phyloP scores from a whole-genome alignment of 2,797 vertebrate genomes.

The Cichlasoma orientale region DNA sequence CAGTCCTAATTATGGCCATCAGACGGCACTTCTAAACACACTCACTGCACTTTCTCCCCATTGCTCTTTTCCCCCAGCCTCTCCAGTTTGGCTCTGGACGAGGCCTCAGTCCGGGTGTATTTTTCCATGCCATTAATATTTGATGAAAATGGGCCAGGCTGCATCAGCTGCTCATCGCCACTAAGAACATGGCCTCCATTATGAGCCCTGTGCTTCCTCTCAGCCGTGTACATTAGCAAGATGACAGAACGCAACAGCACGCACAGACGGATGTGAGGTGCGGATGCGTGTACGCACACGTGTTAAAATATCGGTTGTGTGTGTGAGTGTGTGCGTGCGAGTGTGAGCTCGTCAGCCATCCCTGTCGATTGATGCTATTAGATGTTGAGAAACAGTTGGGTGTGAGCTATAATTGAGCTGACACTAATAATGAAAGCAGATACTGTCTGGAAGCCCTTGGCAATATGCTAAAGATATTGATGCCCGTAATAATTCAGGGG shows the following conservation, averaged over 20 bases:
- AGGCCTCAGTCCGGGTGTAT: conserved; percentile 90
- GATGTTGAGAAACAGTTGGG: conserved; percentile 98
- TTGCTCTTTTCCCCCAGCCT: conserved; percentile 86
- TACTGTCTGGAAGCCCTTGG: conserved; percentile 93
- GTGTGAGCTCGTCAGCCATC: conserved; percentile 87
- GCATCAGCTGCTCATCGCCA: conserved; percentile 97
- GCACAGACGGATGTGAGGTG: conserved; percentile 56
- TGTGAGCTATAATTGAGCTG: conserved; percentile 98
- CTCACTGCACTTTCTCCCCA: conserved; percentile 91
- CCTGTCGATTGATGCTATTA: conserved; percentile 98
- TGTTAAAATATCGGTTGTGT: conserved; percentile 29
- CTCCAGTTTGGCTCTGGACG: conserved; percentile 74
- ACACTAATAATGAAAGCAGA: conserved; percentile 99
- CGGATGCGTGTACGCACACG: conserved; percentile 13
- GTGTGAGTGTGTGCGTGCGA: conserved; percentile 20
- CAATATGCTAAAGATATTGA: conserved; percentile 95
- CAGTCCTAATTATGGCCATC: conserved; percentile 99
- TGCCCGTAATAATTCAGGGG: conserved; percentile 96
- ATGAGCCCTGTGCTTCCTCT: conserved; percentile 94
- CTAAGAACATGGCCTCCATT: conserved; percentile 96
- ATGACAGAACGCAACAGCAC: conserved; percentile 93
- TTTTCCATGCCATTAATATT: conserved; percentile 99
- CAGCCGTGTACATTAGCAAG: conserved; percentile 93
- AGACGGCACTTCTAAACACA: conserved; percentile 98
- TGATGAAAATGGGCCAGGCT: conserved; percentile 99